phyloP scores from a whole-genome alignment of 2,113 vertebrate species.

The Pachycephala philippinensis region DNA sequence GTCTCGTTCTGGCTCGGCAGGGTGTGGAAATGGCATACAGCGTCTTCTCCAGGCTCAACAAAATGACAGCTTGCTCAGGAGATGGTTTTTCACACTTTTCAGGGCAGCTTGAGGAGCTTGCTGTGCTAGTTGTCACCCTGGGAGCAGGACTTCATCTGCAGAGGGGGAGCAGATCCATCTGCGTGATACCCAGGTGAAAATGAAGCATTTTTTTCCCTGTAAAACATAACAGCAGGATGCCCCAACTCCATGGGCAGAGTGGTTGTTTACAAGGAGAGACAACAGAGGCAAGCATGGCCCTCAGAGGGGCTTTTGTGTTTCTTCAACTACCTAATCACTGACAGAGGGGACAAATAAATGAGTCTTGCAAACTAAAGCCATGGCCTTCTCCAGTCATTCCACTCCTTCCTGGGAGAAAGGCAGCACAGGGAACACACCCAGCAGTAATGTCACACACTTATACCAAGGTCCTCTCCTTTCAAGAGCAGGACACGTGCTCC shows the following conservation, averaged over 20 bases:
- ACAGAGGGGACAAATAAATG: not conserved
- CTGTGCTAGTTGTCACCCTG: not conserved
- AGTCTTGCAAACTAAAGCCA: not conserved
- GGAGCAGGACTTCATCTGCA: not conserved
- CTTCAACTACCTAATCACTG: not conserved
- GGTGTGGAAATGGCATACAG: not conserved
- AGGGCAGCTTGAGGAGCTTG: not conserved
- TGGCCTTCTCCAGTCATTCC: not conserved
- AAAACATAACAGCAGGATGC: not conserved
- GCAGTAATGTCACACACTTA: not conserved
- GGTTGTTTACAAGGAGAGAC: not conserved
- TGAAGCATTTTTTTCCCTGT: not conserved
- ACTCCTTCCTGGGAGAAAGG: not conserved
- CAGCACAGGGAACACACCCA: not conserved
- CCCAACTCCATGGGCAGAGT: rapidly evolving
- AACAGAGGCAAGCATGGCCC: rapidly evolving
- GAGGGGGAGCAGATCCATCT: not conserved
- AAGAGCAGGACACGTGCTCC: rapidly evolving
- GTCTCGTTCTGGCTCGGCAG: not conserved
- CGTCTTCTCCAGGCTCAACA: not conserved
- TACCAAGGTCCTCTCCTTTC: not conserved
- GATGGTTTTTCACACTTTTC: not conserved
- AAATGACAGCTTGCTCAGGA: not conserved
- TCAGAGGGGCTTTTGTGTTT: not conserved
- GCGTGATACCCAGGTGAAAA: rapidly evolving